Evolutionary conservation across 2,888 invertebrate genomes (phyloP), one percentile per base, ranked within the genome.

Genomic region (Carterocephalus palaemon): DNA sequence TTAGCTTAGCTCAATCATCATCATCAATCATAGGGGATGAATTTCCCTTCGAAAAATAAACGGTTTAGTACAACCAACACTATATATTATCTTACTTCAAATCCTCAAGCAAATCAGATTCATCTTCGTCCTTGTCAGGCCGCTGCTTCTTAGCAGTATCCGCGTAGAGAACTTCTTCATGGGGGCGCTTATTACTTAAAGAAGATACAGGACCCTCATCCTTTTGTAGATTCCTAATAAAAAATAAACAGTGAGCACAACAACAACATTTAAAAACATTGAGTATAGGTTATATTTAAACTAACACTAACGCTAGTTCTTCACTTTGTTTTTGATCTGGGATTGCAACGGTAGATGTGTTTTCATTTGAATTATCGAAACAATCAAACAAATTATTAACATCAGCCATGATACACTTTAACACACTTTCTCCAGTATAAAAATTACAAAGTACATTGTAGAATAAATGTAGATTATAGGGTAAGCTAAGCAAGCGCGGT

Each of bases 301-400:
- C 24, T 10, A 4, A 4, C 42, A 74, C 83, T 67, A 66, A 84
- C 84, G 55, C 19, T 13, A 59, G 54, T 16, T 62, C 56, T 34
- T 59, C 57, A 6, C 60, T 61, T 34, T 49, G 63, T 48, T 67
- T 61, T 12, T 75, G 48, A 28, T 70, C 72, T 19, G 78, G 75
- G 38, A 73, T 64, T 50, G 76, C 73, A 22, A 72, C 56, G 17
- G 73, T 53, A 16, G 67, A 53, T 53, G 70, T 70, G 54, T 64
- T 75, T 15, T 66, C 53, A 4, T 62, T 48, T 3, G 65, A 47
- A 29, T 83, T 77, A 20, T 82, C 82, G 55, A 86, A 85, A 62
- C 85, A 85, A 64, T 81, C 80, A 59, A 86, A 86, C 58, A 86
- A 62, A 62, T 55, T 70, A 49, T 72, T 65, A 12, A 83, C 49